phyloP scores from a whole-genome alignment of 2,113 vertebrate species.

The Plestiodon gilberti region DNA sequence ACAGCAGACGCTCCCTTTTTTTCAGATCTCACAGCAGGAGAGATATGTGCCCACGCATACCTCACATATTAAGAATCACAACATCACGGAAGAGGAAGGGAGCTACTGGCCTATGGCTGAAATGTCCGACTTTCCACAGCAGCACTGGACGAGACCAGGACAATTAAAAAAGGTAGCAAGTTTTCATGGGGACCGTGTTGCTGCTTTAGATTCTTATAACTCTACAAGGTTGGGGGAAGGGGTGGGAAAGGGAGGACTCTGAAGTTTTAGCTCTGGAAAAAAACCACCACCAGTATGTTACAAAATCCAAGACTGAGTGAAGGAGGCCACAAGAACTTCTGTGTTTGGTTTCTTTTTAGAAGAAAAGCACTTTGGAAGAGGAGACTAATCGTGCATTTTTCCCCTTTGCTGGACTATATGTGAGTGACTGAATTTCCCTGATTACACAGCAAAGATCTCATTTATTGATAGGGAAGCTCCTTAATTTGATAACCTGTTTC shows the following conservation, averaged over 20 bases:
- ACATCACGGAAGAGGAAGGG: constrained; percentile 39
- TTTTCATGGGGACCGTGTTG: constrained; percentile 88
- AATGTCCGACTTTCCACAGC: constrained; percentile 85
- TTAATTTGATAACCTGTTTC: neutral
- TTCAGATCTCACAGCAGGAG: neutral
- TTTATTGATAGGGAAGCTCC: neutral
- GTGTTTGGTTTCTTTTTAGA: constrained; percentile 55
- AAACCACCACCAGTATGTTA: constrained; percentile 63
- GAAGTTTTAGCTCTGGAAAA: constrained; percentile 52
- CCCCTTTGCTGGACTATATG: constrained; percentile 76
- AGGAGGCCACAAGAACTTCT: constrained; percentile 87
- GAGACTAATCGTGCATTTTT: constrained; percentile 55
- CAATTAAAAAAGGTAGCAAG: constrained; percentile 81
- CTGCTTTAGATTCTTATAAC: constrained; percentile 88
- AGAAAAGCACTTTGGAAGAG: constrained; percentile 37
- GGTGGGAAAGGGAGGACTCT: constrained; percentile 70
- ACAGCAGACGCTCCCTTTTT: constrained; percentile 48
- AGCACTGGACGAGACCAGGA: constrained; percentile 87
- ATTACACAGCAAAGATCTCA: constrained; percentile 18
- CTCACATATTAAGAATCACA: neutral
- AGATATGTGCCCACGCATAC: neutral
- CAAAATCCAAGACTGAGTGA: constrained; percentile 77
- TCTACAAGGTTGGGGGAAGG: constrained; percentile 48
- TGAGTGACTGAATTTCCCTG: constrained; percentile 50
- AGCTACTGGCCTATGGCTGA: constrained; percentile 87